These are phyloP conservation scores for Escarpia spicata DNA, from an alignment of 2,888 invertebrate genomes.

Conservation along the genomic window DNA sequence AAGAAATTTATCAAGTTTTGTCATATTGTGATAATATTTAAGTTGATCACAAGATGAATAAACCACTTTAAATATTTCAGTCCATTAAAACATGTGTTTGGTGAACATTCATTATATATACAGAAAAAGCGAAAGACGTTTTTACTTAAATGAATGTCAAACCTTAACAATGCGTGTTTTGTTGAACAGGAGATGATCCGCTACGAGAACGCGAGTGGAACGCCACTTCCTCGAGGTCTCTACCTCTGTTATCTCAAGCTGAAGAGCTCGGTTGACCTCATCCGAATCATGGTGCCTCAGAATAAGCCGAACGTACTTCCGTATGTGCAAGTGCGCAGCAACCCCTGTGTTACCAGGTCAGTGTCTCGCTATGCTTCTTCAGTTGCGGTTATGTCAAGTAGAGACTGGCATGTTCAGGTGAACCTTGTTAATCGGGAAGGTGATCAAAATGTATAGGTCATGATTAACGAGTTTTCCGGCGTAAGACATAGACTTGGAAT, in stretches of 20 bases:
- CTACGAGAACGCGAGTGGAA: constrained; percentile 83
- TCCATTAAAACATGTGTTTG: not conserved
- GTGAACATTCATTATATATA: not conserved
- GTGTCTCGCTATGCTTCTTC: constrained; percentile 50
- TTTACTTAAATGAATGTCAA: not conserved
- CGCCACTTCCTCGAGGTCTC: constrained; percentile 85
- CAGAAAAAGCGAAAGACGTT: not conserved
- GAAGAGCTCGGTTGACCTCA: constrained; percentile 93
- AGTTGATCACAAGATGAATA: not conserved
- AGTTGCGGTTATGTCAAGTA: not conserved
- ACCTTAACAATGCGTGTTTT: not conserved
- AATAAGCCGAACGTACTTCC: constrained; percentile 95
- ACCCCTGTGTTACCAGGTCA: constrained; percentile 94
- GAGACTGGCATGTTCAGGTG: too few species aligned
- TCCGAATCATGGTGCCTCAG: constrained; percentile 90
- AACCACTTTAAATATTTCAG: not conserved
- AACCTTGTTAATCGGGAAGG: too few species aligned
- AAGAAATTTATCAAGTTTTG: not conserved
- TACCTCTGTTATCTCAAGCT: constrained; percentile 96
- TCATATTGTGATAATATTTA: too few species aligned
- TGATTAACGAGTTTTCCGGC: too few species aligned
- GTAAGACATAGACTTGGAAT: too few species aligned
- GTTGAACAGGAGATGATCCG: constrained; percentile 70
- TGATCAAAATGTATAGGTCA: too few species aligned
- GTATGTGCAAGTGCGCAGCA: constrained; percentile 90